Evolutionary conservation across 2,797 vertebrate species (phyloP).

Genomic region (Danionella dracula): DNA sequence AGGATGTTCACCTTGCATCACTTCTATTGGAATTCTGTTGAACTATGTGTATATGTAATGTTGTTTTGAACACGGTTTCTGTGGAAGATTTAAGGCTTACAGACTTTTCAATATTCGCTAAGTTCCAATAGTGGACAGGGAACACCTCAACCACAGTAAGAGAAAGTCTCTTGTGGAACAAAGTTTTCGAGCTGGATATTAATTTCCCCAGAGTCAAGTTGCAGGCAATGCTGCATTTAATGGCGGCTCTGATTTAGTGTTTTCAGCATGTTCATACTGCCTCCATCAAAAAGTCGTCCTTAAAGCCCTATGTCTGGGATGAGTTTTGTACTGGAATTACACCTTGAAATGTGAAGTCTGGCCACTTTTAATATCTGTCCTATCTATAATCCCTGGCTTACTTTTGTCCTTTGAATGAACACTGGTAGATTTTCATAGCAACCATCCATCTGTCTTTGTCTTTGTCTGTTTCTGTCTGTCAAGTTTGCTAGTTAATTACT

Average conservation of each 20-base stretch:
- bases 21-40: constrained; percentile 73
- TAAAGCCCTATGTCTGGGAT: constrained; percentile 71
- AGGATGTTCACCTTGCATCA: constrained; percentile 64
- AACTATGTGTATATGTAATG: constrained; percentile 70
- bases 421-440: too few species aligned
- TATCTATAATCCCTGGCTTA: constrained; percentile 48
- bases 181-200: constrained; percentile 75
- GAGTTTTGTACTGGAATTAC: constrained; percentile 68
- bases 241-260: constrained; percentile 68
- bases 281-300: constrained; percentile 60
- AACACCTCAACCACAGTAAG: constrained; percentile 74
- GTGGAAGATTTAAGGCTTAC: not conserved
- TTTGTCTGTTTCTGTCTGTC: too few species aligned
- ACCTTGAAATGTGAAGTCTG: constrained; percentile 72
- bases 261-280: constrained; percentile 64
- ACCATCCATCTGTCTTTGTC: too few species aligned
- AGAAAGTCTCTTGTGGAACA: constrained; percentile 62
- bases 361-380: constrained; percentile 71
- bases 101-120: constrained; percentile 21
- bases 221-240: constrained; percentile 68
- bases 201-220: constrained; percentile 75
- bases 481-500: not conserved
- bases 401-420: too few species aligned
- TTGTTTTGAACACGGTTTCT: not conserved
- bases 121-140: constrained; percentile 9